These are phyloP conservation scores for Habropoda laboriosa DNA, from an alignment of 1,140 invertebrate genomes.

Conservation along the genomic window DNA sequence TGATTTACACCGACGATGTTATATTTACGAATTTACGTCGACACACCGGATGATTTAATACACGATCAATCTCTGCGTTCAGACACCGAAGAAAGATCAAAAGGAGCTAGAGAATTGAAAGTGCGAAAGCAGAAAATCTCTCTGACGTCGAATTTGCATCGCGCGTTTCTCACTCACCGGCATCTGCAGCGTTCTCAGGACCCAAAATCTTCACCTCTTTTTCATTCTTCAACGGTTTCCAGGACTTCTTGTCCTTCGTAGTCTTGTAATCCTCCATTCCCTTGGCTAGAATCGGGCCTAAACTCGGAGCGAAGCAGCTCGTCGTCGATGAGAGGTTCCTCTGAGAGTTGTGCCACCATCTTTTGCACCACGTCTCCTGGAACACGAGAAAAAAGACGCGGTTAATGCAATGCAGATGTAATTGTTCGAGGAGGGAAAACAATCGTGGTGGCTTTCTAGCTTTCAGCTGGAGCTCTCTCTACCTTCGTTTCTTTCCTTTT, in stretches of 20 bases:
- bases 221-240: conserved; percentile 18
- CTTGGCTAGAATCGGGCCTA: conserved; percentile 73
- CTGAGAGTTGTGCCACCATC: conserved; percentile 78
- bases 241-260: conserved; percentile 56
- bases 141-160: neutral
- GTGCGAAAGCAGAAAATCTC: too few species aligned
- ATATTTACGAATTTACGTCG: neutral
- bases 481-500: neutral
- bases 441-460: neutral
- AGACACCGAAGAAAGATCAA: neutral
- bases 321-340: conserved; percentile 72
- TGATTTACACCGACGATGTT: neutral
- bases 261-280: conserved; percentile 51
- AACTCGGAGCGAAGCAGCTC: conserved; percentile 67
- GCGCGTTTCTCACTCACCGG: neutral
- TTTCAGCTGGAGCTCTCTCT: neutral
- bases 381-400: conserved; percentile 43
- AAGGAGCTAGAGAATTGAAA: too few species aligned
- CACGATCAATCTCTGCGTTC: neutral
- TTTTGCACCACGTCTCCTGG: conserved; percentile 80
- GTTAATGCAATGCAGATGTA: neutral
- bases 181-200: neutral
- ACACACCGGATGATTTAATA: neutral
- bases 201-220: conserved; percentile 29
- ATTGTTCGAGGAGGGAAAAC: neutral